Percentiles rank a stretch among this genome's conserved stretches.
These are phyloP conservation scores for Nyctibius grandis DNA, from an alignment of 2,797 vertebrate species.

Conservation along the genomic window DNA sequence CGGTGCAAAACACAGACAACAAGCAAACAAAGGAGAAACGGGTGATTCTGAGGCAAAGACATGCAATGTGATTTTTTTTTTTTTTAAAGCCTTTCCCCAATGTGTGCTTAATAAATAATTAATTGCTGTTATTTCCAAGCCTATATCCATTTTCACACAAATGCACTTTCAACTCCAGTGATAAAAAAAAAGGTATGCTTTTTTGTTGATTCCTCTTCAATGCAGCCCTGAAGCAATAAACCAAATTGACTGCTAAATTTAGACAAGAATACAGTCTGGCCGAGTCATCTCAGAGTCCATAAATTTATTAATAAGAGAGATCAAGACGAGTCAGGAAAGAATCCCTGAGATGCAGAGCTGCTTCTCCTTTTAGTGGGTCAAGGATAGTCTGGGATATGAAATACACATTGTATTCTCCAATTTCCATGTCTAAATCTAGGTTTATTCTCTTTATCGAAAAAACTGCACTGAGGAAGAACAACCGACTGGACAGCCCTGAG, in stretches of 20 bases:
- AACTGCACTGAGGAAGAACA: background rate
- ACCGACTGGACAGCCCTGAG: background rate
- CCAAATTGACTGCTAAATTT: constrained; percentile 65
- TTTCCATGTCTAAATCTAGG: background rate
- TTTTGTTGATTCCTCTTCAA: background rate
- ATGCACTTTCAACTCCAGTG: constrained; percentile 10
- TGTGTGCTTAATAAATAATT: constrained; percentile 46
- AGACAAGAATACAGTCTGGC: constrained; percentile 36
- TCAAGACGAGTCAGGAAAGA: background rate
- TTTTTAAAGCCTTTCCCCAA: background rate
- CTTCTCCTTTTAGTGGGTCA: constrained; percentile 28
- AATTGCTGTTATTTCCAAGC: constrained; percentile 27
- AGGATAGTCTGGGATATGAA: background rate
- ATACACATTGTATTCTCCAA: background rate
- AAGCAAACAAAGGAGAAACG: background rate
- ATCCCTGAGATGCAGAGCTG: background rate
- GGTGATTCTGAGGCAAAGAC: background rate
- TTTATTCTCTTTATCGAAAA: background rate
- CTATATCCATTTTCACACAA: constrained; percentile 48
- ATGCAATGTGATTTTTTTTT: background rate
- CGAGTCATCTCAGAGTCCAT: background rate
- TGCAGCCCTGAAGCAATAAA: constrained; percentile 27
- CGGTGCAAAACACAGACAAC: background rate
- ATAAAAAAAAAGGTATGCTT: background rate
- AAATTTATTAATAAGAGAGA: constrained; percentile 54